Evolutionary conservation across 2,888 invertebrate species (phyloP), one percentile per base, ranked within the genome.

Genomic region (Archaeoteleia sp.): DNA sequence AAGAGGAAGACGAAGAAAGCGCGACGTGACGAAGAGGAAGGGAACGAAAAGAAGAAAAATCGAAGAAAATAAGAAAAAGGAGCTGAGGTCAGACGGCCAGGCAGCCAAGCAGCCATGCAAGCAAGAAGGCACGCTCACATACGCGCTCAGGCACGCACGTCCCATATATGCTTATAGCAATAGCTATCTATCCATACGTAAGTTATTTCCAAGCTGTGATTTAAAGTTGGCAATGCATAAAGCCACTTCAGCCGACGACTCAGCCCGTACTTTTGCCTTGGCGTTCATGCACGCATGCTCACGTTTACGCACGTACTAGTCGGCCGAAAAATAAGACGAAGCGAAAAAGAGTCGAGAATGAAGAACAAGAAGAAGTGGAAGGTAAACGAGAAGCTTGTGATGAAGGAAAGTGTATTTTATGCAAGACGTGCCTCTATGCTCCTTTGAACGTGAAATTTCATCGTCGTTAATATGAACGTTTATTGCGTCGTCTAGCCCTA

Each of bases 201-300:
- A 68, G 65, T 65, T 69, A 75, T 75, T 76, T 75, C 70, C 71
- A 71, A 60, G 27, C 66, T 40, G 71, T 78, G 75, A 78, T 79
- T 77, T 76, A 73, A 71, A 72, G 72, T 75, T 74, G 72, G 71
- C 76, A 71, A 72, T 74, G 70, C 73, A 74, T 72, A 73, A 70
- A 61, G 51, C 14, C 29, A 15, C 29, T 2, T 14, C 9, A 37
- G 15, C 35, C 17, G 49, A 20, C 29, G 23, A 37, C 30, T 48
- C 39, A 29, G 30, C 40, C 49, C 40, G 65, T 58, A 61, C 45
- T 32, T 9, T n/a, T 34, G 61, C 37, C 40, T 43, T 32, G 40
- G 46, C 12, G 7, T 35, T 35, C 32, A 40, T 34, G 32, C 29
- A 40, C 40, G 20, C 29, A 51, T 8, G 7, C 12, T 35, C 32